phyloP scores from a whole-genome alignment of 2,888 invertebrate species.

The Galerucella nymphaeae region DNA sequence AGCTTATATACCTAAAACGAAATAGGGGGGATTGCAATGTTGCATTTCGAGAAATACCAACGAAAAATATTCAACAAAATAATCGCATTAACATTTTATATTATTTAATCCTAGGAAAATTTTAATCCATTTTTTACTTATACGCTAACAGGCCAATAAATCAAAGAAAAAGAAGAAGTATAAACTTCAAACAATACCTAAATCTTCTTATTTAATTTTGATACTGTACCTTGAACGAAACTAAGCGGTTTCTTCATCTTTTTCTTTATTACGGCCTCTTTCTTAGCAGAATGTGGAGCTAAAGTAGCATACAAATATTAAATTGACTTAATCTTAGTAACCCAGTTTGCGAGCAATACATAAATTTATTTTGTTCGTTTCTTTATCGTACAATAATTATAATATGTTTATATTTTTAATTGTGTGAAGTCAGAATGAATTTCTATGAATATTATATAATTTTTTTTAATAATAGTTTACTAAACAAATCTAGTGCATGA shows the following conservation, averaged over 20 bases:
- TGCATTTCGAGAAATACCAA: slow-evolving; percentile 28
- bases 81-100: too few species aligned
- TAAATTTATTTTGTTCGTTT: not conserved
- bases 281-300: slow-evolving; percentile 4
- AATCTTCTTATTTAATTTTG: not conserved
- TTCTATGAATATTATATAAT: too few species aligned
- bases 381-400: not conserved
- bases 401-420: not conserved
- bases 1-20: slow-evolving; percentile 43
- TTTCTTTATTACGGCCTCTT: not conserved
- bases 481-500: slow-evolving; percentile 21
- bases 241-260: not conserved
- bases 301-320: slow-evolving; percentile 3
- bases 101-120: too few species aligned
- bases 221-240: not conserved
- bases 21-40: slow-evolving; percentile 40
- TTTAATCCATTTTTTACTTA: too few species aligned
- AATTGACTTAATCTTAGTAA: not conserved
- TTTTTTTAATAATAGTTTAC: not conserved
- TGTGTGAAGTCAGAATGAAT: too few species aligned
- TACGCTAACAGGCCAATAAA: too few species aligned
- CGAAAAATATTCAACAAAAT: not conserved
- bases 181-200: too few species aligned
- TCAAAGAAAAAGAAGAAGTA: too few species aligned
- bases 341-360: not conserved